Evolutionary conservation across 1,140 invertebrate species (phyloP).

Genomic region (Diorhabda elongata): DNA sequence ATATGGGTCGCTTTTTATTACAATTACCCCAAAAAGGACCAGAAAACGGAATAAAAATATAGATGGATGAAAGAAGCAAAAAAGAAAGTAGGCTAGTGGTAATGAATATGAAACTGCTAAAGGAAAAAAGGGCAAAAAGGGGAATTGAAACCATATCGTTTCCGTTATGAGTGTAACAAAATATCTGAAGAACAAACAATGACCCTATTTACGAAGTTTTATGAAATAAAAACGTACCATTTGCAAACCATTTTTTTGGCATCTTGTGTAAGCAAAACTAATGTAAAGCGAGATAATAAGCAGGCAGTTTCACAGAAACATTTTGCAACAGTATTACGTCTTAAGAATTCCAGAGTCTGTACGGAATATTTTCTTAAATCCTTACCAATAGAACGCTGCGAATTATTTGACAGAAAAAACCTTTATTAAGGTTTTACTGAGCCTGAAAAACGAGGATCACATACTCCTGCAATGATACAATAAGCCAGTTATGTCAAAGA

Average conservation of each 20-base stretch:
- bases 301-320: conserved; percentile 12
- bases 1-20: conserved; percentile 6
- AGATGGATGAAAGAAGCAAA: conserved; percentile 4
- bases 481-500: neutral
- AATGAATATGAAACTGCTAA: conserved; percentile 10
- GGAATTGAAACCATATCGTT: neutral
- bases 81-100: conserved; percentile 12
- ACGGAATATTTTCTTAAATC: conserved; percentile 3
- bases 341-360: conserved; percentile 12
- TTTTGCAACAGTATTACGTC: conserved; percentile 12
- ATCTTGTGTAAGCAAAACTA: conserved; percentile 8
- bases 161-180: conserved; percentile 16
- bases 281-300: conserved; percentile 9
- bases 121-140: conserved; percentile 11
- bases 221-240: neutral
- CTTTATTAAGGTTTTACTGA: conserved; percentile 7
- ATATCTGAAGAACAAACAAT: conserved; percentile 18
- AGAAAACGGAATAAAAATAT: conserved; percentile 10
- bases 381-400: conserved; percentile 8
- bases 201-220: neutral
- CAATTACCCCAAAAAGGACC: conserved; percentile 5
- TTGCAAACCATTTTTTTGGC: conserved; percentile 6
- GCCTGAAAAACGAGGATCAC: conserved; percentile 11
- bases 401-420: conserved; percentile 9
- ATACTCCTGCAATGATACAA: conserved; percentile 8